Conservation (phyloP, 1,140 invertebrate species). For the Pristionchus pacificus region DNA sequence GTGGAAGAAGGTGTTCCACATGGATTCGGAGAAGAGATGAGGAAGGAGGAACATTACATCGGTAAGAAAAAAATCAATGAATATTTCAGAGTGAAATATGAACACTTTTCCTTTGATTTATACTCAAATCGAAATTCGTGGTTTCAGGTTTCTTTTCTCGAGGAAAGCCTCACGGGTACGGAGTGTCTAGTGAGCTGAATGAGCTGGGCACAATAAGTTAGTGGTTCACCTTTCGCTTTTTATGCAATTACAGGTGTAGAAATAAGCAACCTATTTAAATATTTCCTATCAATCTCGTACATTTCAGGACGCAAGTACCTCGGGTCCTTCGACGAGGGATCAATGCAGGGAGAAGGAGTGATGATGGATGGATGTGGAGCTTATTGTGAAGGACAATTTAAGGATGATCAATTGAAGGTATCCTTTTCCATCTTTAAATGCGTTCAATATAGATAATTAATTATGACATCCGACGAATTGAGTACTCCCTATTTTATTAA, state of each 20-base stretch:
- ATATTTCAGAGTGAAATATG: too few species aligned
- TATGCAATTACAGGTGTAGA: too few species aligned
- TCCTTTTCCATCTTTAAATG: background rate
- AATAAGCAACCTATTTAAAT: too few species aligned
- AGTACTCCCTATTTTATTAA: background rate
- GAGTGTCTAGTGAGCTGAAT: slow-evolving; percentile 5
- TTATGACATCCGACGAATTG: too few species aligned
- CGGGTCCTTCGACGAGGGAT: slow-evolving; percentile 4
- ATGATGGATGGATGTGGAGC: slow-evolving; percentile 1
- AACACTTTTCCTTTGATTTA: background rate
- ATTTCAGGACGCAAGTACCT: slow-evolving; percentile 9
- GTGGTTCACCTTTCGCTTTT: background rate
- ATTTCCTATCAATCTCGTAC: background rate
- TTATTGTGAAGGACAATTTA: slow-evolving; percentile 3
- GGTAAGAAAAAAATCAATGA: too few species aligned
- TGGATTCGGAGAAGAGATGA: slow-evolving; percentile 4
- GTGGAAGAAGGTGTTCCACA: background rate
- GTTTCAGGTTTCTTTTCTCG: background rate
- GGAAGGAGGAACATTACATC: background rate
- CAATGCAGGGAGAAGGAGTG: slow-evolving; percentile 1
- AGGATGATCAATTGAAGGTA: slow-evolving; percentile 5
- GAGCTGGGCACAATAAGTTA: background rate
- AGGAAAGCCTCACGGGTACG: background rate
- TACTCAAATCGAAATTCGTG: background rate
- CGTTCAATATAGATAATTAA: too few species aligned